Base-by-base conservation (phyloP, 1,140 invertebrate species). In the Elymnias hypermnestra region DNA sequence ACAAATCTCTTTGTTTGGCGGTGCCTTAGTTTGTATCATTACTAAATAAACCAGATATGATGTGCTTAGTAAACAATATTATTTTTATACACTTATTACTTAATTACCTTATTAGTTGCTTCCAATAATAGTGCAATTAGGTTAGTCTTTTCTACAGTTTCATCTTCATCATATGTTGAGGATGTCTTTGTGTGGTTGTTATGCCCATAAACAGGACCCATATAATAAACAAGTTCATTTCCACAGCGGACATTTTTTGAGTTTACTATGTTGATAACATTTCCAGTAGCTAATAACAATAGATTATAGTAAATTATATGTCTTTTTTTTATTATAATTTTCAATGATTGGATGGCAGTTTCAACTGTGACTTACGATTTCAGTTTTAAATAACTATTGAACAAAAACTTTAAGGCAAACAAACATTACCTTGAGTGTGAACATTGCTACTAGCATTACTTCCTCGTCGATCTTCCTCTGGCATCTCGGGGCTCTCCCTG, bases 231-330 rank as follows among this genome's bases (percentile, higher is more conserved):
- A 53, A 65, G 51, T 37, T 82, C 72, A 61, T 79, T 72, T 0
- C 83, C 83, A 50, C 72, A 75, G 5, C 70, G 68, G 1, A 85
- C 56, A 47, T 74, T 68, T 12, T 54, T 68, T 3, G 75, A 75
- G 38, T 83, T 83, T 1, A 86, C 71, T 47, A 86, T 79, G 43
- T 85, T 86, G 5, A 85, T 77, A 0, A 86, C 83, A 75, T 71
- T 72, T 7, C 83, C 83, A 44, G 65, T 69, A 19, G 83, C 83
- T 86, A 53, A 10, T 61, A 64, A 33, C 13, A 41, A 29, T 38
- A 25, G 14, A 0, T 43, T 14, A 15, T 1, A 13, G n/a, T 6
- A 8, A 15, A 2, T 15, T 2, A 33, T 8, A 5, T 5, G 2
- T 22, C 5, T 6, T 6, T 22, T 6, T 22, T 22, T 22, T 6